Evolutionary conservation across 2,888 invertebrate species (phyloP), one percentile per base, ranked within the genome.

Genomic region (Hypomecis punctinalis): DNA sequence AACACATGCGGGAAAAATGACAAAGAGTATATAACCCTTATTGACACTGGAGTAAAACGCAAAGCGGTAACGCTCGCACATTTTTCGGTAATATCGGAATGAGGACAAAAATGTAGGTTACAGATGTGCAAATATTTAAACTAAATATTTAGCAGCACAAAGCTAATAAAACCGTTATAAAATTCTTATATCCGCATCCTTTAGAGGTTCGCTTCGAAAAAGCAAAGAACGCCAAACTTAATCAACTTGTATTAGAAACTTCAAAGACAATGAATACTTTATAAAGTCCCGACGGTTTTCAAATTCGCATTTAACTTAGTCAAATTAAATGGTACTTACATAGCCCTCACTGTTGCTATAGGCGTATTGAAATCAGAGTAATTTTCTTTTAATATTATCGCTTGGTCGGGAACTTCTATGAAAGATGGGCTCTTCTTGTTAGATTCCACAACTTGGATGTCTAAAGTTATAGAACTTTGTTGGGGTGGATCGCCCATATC

Each of bases 371-470:
- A 97, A 85, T 97, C 95, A 40, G 93, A 94, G 75, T 95, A 95
- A 86, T 96, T 96, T 89, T 98, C 97, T 78, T 94, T 94, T 60
- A 97, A 93, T 73, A 93, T 93, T 67, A 96, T 95, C 68, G 95
- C 94, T 61, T 94, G 92, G 64, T 88, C 79, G n/a, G 94, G 94
- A 69, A 94, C 93, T 71, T 93, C 91, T 57, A 94, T 94, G 79
- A 98, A 97, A 52, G 94, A 94, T 42, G 97, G 98, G 71, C 96
- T 96, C 86, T 97, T 97, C 91, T 96, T 97, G 85, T 96, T 96
- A n/a, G 97, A 97, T 79, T 96, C 97, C 6, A 98, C 97, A 37
- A 98, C 97, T 70, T 95, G 95, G 72, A 99, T 97, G 74, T 96
- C 95, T 68, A 99, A 94, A 81, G 96, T 96, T 68, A 97, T 97